Base-by-base conservation (phyloP, 2,888 invertebrate species). In the Drosophila nigricruria region DNA sequence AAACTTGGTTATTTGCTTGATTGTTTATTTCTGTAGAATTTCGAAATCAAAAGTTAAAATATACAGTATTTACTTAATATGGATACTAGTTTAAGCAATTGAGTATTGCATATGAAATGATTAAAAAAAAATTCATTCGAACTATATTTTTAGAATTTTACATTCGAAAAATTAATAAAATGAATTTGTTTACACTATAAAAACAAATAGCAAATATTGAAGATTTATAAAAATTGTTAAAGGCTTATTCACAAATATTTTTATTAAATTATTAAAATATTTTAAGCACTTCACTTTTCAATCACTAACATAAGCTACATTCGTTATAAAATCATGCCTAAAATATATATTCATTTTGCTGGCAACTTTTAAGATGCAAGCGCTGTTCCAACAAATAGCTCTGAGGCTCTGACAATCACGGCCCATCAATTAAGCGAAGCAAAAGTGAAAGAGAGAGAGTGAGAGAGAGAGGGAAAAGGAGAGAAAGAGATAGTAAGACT, bases 351-450 rank as follows among this genome's bases (percentile, higher is more conserved):
- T 20, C 5, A n/a, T 5, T 32, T 56, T 42, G 16, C 20, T 54
- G 38, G 25, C 36, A 53, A 18, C 23, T 53, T 53, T 34, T 16
- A 10, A 4, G 5, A 16, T 56, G 32, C 27, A n/a, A 23, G 36
- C 52, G 23, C 16, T 25, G 43, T 30, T 45, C 38, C 30, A 62
- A 49, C 56, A 70, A 32, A 32, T 57, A 65, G 18, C 38, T 3
- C 38, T 1, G 23, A 10, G 38, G 45, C n/a, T 54, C 18, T 20
- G 30, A 25, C 62, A 68, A 69, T 74, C 42, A 53, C 20, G 43
- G 34, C 5, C 67, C 68, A 82, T 79, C 83, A 82, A 79, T 79
- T 79, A 79, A 60, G 47, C 42, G 25, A 9, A 38, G 20, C 12
- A 25, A 34, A 32, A 52, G 34, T 20, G 30, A 18, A 12, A 10